Evolutionary conservation across 2,888 invertebrate species (phyloP).

Genomic region (Meliscaeva auricollis): DNA sequence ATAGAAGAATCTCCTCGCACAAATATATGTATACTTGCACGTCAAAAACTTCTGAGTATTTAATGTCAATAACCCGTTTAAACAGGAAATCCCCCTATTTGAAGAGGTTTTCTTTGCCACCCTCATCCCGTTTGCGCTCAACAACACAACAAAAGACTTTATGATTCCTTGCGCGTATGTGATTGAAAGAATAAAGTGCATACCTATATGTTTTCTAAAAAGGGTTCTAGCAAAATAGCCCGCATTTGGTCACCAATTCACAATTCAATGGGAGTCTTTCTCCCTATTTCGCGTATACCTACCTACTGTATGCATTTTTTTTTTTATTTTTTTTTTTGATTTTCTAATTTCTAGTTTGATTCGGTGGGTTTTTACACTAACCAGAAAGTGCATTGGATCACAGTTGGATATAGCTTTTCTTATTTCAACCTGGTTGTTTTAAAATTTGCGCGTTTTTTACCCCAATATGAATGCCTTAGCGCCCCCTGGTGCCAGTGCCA

Average conservation of each 20-base stretch:
- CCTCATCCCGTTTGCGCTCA: conserved; percentile 33
- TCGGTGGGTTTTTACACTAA: conserved; percentile 13
- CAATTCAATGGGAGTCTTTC: conserved; percentile 20
- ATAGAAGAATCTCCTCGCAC: conserved; percentile 28
- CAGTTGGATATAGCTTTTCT: conserved; percentile 41
- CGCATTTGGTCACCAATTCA: conserved; percentile 44
- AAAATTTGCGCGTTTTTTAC: conserved; percentile 44
- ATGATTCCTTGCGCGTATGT: conserved; percentile 45
- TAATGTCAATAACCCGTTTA: conserved; percentile 71
- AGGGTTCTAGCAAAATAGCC: conserved; percentile 11
- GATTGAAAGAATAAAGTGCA: conserved; percentile 33
- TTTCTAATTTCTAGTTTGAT: conserved; percentile 1
- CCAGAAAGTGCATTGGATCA: conserved; percentile 30
- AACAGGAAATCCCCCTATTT: conserved; percentile 62
- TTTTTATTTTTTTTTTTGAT: too few species aligned
- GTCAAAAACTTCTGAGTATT: background rate
- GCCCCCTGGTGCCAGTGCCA: conserved; percentile 11
- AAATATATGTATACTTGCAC: conserved; percentile 16
- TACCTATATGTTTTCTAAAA: background rate
- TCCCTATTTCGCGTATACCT: background rate
- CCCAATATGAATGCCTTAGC: conserved; percentile 37
- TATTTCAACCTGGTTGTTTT: conserved; percentile 36
- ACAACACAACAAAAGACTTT: conserved; percentile 40
- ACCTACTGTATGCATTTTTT: conserved; percentile 1
- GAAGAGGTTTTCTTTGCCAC: conserved; percentile 3